These are phyloP conservation scores for Eumacrocentrus americanus DNA, from an alignment of 2,888 invertebrate species.

Conservation along the genomic window DNA sequence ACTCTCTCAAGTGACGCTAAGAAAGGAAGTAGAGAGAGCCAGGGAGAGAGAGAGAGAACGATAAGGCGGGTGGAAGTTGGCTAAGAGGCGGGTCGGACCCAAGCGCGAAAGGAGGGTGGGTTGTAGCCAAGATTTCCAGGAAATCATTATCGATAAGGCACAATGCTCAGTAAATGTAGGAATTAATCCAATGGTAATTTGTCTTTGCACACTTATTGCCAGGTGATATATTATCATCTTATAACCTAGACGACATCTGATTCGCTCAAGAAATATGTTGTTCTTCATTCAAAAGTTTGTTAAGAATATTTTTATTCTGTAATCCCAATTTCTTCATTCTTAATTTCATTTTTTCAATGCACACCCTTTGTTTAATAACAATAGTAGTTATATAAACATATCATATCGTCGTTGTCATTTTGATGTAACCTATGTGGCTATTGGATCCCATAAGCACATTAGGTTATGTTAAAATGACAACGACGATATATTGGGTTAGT, in stretches of 20 bases:
- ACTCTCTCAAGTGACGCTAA: constrained; percentile 45
- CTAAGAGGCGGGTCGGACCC: constrained; percentile 36
- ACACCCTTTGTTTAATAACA: too few species aligned
- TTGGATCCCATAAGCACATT: too few species aligned
- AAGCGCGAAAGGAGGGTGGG: constrained; percentile 26
- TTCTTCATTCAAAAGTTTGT: too few species aligned
- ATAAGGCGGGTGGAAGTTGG: constrained; percentile 30
- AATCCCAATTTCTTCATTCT: too few species aligned
- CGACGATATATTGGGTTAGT: too few species aligned
- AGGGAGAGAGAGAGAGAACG: constrained; percentile 9
- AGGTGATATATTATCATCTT: not conserved
- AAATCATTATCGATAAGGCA: constrained; percentile 48
- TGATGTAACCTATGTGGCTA: too few species aligned
- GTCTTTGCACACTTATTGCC: constrained; percentile 16
- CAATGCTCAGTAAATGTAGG: constrained; percentile 42
- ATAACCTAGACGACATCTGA: too few species aligned
- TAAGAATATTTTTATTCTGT: too few species aligned
- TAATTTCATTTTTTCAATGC: too few species aligned
- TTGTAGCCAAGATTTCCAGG: constrained; percentile 40
- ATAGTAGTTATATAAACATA: too few species aligned
- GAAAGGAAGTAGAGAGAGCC: constrained; percentile 39
- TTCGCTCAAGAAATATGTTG: too few species aligned
- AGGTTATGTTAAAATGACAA: too few species aligned
- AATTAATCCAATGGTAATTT: constrained; percentile 45
- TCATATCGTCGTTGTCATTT: not conserved